A percentile compares a stretch with the other conserved stretches of the same genome.
Conservation (phyloP, 2,797 vertebrate species). For the Sebastes cheni region DNA sequence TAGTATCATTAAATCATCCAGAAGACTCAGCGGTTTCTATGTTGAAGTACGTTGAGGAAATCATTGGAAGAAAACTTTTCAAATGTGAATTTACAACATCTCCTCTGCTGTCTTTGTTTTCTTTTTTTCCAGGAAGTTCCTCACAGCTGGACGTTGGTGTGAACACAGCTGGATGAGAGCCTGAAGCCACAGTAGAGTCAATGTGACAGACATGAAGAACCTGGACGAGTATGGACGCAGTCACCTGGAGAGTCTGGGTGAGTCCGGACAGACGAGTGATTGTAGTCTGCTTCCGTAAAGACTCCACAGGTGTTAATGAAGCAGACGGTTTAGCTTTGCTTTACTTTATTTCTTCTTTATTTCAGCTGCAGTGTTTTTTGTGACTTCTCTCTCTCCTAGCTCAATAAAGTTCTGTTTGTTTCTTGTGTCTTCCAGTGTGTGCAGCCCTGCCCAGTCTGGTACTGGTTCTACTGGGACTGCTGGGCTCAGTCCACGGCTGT, state of each 20-base stretch:
- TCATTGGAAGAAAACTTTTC: not conserved
- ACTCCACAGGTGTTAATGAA: not conserved
- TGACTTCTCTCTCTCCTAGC: not conserved
- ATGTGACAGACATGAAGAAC: constrained; percentile 68
- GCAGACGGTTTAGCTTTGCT: not conserved
- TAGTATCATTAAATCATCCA: not conserved
- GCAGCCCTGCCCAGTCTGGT: constrained; percentile 80
- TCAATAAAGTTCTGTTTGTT: not conserved
- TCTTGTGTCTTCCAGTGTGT: constrained; percentile 39
- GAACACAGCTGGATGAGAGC: constrained; percentile 14
- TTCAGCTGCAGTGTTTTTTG: not conserved
- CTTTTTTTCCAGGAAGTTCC: not conserved
- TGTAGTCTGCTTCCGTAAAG: not conserved
- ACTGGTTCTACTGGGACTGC: constrained; percentile 74
- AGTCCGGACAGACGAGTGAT: constrained; percentile 1
- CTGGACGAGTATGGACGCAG: constrained; percentile 32
- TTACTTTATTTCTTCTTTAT: too few species aligned
- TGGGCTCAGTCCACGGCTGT: constrained; percentile 80
- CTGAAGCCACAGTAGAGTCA: constrained; percentile 5
- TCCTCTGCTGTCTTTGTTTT: not conserved
- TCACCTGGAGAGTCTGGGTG: constrained; percentile 57
- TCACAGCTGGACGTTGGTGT: not conserved
- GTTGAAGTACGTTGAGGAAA: too few species aligned
- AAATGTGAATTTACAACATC: too few species aligned
- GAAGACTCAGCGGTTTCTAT: too few species aligned